Percentiles rank a stretch among this genome's conserved stretches.
Evolutionary conservation across 1,140 invertebrate genomes (phyloP).

Genomic region (Aphelinus certus): DNA sequence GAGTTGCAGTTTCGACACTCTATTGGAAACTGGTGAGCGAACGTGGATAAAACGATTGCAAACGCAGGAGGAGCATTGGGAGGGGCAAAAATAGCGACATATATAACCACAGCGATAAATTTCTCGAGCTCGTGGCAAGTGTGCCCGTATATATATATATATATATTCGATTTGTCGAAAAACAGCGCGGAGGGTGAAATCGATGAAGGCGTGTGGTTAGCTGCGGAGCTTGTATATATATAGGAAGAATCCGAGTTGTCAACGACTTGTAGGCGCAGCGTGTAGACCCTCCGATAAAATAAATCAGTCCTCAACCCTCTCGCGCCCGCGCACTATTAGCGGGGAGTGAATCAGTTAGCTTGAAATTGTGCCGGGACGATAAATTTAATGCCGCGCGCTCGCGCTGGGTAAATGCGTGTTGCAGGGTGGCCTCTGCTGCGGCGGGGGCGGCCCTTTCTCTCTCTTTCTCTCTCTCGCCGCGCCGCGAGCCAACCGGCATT

Average conservation of each 20-base stretch:
- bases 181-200: neutral
- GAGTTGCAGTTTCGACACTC: no score
- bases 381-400: slow-evolving; percentile 55
- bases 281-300: slow-evolving; percentile 50
- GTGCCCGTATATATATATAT: no score
- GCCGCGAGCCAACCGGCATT: slow-evolving; percentile 51
- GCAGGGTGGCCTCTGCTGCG: slow-evolving; percentile 11
- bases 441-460: neutral
- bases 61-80: no score
- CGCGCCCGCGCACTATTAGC: slow-evolving; percentile 54
- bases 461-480: slow-evolving; percentile 41
- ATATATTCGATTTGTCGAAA: neutral
- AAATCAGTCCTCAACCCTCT: slow-evolving; percentile 54
- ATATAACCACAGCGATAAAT: no score
- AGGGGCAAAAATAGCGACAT: no score
- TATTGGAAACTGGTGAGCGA: no score
- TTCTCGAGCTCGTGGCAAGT: no score
- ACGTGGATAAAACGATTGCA: no score
- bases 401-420: slow-evolving; percentile 49
- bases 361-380: slow-evolving; percentile 58
- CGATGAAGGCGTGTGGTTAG: neutral
- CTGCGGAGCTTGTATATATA: neutral
- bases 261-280: slow-evolving; percentile 34
- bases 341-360: slow-evolving; percentile 57
- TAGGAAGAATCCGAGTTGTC: slow-evolving; percentile 33